These are phyloP conservation scores for Arctia plantaginis DNA, from an alignment of 2,888 invertebrate species.

Conservation along the genomic window DNA sequence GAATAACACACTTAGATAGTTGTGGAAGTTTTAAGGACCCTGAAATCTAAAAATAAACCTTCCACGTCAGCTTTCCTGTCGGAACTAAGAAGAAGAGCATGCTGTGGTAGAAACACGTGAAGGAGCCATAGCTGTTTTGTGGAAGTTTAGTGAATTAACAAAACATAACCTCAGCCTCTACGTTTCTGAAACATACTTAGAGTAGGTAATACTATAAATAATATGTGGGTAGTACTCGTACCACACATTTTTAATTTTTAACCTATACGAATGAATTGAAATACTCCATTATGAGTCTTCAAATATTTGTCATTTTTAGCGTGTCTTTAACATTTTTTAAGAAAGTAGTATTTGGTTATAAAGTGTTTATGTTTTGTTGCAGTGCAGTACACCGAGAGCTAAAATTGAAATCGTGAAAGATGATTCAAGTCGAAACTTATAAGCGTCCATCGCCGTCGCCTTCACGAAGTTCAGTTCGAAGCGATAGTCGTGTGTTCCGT, in stretches of 20 bases:
- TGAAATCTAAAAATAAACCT: slow-evolving; percentile 9
- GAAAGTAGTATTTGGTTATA: not conserved
- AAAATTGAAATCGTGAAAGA: slow-evolving; percentile 50
- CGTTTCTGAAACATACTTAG: not conserved
- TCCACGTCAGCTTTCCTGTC: not conserved
- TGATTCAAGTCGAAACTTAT: slow-evolving; percentile 81
- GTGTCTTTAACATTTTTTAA: not conserved
- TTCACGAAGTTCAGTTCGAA: slow-evolving; percentile 80
- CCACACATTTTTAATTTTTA: not conserved
- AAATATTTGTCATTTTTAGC: too few species aligned
- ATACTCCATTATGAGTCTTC: too few species aligned
- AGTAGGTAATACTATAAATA: not conserved
- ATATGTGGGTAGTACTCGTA: not conserved
- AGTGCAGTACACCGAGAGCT: slow-evolving; percentile 33
- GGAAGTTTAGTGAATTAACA: slow-evolving; percentile 3
- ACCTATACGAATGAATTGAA: not conserved
- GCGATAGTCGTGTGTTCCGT: slow-evolving; percentile 77
- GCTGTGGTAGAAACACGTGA: slow-evolving; percentile 1
- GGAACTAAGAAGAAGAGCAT: slow-evolving; percentile 4
- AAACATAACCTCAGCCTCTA: not conserved
- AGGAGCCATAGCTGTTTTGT: not conserved
- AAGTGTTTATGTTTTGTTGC: slow-evolving; percentile 29
- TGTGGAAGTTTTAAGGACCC: not conserved
- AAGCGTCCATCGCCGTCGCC: slow-evolving; percentile 84
- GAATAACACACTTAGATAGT: not conserved